Evolutionary conservation across 2,797 vertebrate species (phyloP), one percentile per base, ranked within the genome.

Genomic region (Balearica regulorum): DNA sequence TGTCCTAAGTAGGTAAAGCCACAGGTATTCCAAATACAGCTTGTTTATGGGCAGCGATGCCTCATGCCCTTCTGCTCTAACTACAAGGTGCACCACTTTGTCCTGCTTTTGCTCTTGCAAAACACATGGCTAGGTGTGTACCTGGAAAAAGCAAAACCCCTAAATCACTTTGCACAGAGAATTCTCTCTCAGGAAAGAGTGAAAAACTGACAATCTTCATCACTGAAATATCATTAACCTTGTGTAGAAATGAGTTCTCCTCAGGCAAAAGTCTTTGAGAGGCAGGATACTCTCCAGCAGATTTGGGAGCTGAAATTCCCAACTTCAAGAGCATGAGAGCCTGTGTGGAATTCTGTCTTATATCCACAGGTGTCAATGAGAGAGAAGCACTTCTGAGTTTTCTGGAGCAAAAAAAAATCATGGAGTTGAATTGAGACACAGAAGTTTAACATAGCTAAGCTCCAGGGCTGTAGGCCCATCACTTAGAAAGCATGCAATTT

Each of bases 361-460:
- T 3, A 55, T 11, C 97, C 46, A 92, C 58, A 97, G 98, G 90
- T 96, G 97, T 96, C 96, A 97, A 86, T 87, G 26, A 86, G 97
- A 89, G 92, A 95, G 87, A 13, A 0, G 9, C 24, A 11, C 76
- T 86, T 61, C 48, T 24, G 49, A 54, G 35, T 7, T n/a, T 37
- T 43, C 22, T 12, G 26, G 25, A 5, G 20, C 3, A 11, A 58
- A 89, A 58, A 89, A 37, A 85, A 48, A 14, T 1, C 11, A 11
- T 1, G 2, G 33, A 20, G 12, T 1, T 26, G 28, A 2, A n/a
- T 11, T 17, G 8, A 70, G 37, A 16, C 39, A 33, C 4, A 2
- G 12, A 75, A 68, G 10, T 76, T 72, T 55, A 46, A 54, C 37
- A 7, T 1, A 31, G 17, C 2, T 17, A 16, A 72, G 26, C 39